A percentile compares a stretch with the other conserved stretches of the same genome.
Conservation (phyloP, 2,113 vertebrate genomes). For the Pedetes capensis region DNA sequence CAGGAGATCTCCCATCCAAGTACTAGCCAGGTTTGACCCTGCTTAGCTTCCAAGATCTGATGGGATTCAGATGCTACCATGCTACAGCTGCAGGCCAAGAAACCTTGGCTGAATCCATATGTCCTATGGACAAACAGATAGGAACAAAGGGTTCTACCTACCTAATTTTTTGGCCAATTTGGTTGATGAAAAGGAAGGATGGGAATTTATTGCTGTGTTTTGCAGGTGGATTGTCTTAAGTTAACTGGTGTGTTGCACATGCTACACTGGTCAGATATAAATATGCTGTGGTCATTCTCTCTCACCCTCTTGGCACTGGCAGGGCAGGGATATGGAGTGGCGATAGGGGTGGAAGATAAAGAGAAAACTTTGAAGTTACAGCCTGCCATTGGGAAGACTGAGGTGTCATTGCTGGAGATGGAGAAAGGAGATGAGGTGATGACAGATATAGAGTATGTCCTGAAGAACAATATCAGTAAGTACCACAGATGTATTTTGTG, state of each 20-base stretch:
- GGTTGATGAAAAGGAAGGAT: not conserved
- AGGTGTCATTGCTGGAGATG: not conserved
- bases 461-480: not conserved
- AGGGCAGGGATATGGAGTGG: not conserved
- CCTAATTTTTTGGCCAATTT: conserved; percentile 1
- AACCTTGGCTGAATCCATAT: not conserved
- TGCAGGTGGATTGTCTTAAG: not conserved
- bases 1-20: too few relatives aligned
- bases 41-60: too few relatives aligned
- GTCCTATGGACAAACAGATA: not conserved
- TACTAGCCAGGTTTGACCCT: too few relatives aligned
- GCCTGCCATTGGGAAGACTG: not conserved
- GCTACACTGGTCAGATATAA: not conserved
- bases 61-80: too few relatives aligned
- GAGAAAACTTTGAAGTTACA: not conserved
- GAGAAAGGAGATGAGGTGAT: not conserved
- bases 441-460: not conserved
- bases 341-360: not conserved
- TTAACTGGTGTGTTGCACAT: not conserved
- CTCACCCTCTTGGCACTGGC: not conserved
- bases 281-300: not conserved
- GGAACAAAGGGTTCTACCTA: not conserved
- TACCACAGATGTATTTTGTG: not conserved
- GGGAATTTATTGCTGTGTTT: not conserved
- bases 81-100: too few relatives aligned